A percentile compares a stretch with the other conserved stretches of the same genome.
phyloP scores from a whole-genome alignment of 2,888 invertebrate species.

The Phlogophora meticulosa region DNA sequence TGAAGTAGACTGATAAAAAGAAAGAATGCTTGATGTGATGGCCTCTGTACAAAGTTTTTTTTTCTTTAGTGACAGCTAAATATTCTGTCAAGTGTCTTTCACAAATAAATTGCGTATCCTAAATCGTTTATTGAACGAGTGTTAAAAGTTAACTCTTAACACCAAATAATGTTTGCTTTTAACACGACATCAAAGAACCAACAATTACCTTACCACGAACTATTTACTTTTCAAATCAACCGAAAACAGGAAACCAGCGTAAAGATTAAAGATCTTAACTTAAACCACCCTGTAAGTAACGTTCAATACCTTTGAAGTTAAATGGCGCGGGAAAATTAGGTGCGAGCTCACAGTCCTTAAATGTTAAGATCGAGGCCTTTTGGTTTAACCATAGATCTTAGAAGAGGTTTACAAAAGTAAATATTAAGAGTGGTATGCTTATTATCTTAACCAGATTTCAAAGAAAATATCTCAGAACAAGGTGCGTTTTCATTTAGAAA shows the following conservation, averaged over 20 bases:
- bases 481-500: neutral
- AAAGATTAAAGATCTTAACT: slow-evolving; percentile 7
- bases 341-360: slow-evolving; percentile 24
- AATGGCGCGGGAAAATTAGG: slow-evolving; percentile 52
- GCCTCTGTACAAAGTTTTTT: too few species aligned
- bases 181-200: neutral
- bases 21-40: neutral
- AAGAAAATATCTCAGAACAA: neutral
- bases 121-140: too few species aligned
- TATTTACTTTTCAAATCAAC: too few species aligned
- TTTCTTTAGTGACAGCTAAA: too few species aligned
- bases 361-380: slow-evolving; percentile 19
- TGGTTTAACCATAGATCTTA: neutral
- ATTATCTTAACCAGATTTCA: too few species aligned
- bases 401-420: neutral
- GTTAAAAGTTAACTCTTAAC: too few species aligned
- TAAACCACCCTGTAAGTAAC: slow-evolving; percentile 13
- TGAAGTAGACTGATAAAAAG: too few species aligned
- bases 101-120: too few species aligned
- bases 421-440: neutral
- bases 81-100: too few species aligned
- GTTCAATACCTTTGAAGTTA: slow-evolving; percentile 51
- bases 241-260: neutral
- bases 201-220: neutral
- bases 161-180: neutral